phyloP scores from a whole-genome alignment of 1,140 invertebrate genomes.

The Pentalonia nigronervosa region DNA sequence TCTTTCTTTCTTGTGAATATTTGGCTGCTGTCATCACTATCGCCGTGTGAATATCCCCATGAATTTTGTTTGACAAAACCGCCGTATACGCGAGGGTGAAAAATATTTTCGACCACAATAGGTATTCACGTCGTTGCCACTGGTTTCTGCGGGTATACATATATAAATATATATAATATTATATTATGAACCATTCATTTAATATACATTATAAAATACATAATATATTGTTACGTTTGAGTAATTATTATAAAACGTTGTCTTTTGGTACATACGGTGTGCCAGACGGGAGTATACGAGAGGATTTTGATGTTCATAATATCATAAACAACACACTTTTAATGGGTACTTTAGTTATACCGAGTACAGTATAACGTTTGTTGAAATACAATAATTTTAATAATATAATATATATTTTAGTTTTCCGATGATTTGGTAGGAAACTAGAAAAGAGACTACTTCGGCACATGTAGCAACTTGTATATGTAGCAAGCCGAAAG shows the following conservation, averaged over 20 bases:
- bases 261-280: not conserved
- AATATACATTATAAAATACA: not conserved
- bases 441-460: not conserved
- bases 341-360: no score
- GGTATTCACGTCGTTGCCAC: not conserved
- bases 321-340: not conserved
- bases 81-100: not conserved
- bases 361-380: no score
- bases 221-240: not conserved
- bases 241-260: not conserved
- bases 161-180: not conserved
- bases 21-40: not conserved
- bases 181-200: not conserved
- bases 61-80: slow-evolving; percentile 29
- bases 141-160: not conserved
- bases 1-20: not conserved
- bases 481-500: not conserved
- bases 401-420: not conserved
- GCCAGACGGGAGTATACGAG: not conserved
- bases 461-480: not conserved
- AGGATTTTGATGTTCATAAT: not conserved
- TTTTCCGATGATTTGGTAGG: not conserved
- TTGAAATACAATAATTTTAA: not conserved
- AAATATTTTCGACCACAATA: slow-evolving; percentile 34
- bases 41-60: not conserved